Conservation (phyloP, 2,797 vertebrate species). For the Pangasius krempfi region DNA sequence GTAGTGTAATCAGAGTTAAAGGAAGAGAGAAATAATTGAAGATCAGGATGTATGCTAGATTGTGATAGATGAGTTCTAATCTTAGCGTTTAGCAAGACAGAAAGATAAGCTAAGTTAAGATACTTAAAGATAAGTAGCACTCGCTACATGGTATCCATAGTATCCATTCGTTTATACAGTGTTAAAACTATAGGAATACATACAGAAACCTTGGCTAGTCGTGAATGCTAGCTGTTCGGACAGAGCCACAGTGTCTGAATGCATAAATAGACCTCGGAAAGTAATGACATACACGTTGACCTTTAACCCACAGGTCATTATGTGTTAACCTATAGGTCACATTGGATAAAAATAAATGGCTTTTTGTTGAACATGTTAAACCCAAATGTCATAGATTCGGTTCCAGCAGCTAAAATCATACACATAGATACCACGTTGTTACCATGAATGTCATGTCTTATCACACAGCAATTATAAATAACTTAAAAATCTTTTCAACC, state of each 20-base stretch:
- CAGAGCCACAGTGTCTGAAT: neutral
- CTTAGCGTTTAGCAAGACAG: neutral
- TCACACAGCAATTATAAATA: neutral
- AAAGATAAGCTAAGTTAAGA: neutral
- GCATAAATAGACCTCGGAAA: neutral
- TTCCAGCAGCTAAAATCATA: neutral
- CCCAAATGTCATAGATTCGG: neutral
- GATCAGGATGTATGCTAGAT: neutral
- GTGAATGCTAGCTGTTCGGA: neutral
- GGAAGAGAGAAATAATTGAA: neutral
- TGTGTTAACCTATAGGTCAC: neutral
- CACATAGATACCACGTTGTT: neutral
- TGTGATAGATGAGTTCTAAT: neutral
- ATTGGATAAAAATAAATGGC: neutral
- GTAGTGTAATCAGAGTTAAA: neutral
- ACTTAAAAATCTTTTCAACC: neutral
- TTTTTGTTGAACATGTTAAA: neutral
- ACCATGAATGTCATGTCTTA: neutral
- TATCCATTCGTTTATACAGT: neutral
- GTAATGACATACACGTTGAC: neutral
- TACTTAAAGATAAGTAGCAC: neutral
- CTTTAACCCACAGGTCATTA: slow-evolving; percentile 1
- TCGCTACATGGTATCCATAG: neutral
- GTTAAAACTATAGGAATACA: neutral
- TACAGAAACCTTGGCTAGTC: neutral